These are phyloP conservation scores for Parus major DNA, from an alignment of 2,113 vertebrate genomes.

Conservation along the genomic window DNA sequence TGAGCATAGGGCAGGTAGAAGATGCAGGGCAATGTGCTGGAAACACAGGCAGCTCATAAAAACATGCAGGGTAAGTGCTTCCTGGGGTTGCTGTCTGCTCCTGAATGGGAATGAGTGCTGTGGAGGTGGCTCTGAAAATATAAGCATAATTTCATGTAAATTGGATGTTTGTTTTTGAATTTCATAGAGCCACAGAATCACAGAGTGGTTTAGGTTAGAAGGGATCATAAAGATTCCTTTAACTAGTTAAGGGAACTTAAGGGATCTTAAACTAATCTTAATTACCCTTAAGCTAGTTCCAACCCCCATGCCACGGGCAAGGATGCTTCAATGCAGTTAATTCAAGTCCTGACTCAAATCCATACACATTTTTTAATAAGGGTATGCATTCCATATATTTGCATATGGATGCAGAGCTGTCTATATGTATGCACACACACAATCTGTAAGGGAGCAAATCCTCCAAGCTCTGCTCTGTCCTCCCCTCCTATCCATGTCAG, in stretches of 20 bases:
- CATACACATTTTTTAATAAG: accelerated
- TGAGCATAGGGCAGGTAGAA: background rate
- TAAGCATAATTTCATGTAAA: accelerated
- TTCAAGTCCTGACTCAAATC: background rate
- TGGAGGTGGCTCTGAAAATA: background rate
- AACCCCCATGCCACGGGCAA: background rate
- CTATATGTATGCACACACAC: accelerated
- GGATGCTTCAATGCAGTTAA: background rate
- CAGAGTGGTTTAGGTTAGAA: background rate
- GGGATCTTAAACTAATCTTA: background rate
- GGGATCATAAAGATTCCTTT: background rate
- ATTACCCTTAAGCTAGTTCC: background rate
- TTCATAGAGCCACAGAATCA: background rate
- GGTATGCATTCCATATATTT: background rate
- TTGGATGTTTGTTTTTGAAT: background rate
- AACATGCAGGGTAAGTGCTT: background rate
- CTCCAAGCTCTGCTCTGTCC: background rate
- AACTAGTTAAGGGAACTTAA: background rate
- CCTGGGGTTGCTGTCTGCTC: background rate
- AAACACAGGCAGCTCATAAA: background rate
- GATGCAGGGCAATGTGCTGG: background rate
- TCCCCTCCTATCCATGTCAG: background rate
- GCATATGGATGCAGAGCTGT: no score
- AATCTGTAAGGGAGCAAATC: background rate
- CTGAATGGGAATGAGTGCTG: background rate